Evolutionary conservation across 1,140 invertebrate genomes (phyloP), one percentile per base, ranked within the genome.

Genomic region (Apis florea): DNA sequence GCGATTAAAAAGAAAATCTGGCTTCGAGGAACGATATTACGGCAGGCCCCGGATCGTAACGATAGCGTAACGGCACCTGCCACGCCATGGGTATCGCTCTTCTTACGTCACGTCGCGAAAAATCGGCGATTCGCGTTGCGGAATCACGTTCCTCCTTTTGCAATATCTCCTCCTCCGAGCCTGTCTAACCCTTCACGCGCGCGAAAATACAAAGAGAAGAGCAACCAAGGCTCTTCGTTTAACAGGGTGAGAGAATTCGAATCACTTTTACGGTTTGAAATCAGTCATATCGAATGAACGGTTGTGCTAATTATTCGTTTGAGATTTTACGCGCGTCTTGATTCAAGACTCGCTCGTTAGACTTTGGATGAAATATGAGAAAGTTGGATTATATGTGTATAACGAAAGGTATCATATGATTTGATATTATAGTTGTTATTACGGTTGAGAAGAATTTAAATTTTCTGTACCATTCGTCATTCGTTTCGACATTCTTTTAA

Each of bases 81-180:
- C 49, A 69, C 83, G 61, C 61, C 54, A 59, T 19, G 6, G 19
- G 58, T 47, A 67, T 49, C 54, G 56, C 58, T 64, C 47, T 40
- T 80, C 78, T 85, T 82, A 51, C 83, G 71, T 84, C 83, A 73
- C 40, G 31, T 66, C 24, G 71, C 63, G 67, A 81, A 85, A 79
- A 82, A 77, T 85, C 72, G 63, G 63, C 68, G 59, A 26, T 71
- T 15, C 69, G 26, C 72, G 47, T 69, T 24, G 69, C 58, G 53
- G 47, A 86, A 86, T 56, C 11, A 13, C 19, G 13, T 19, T 40
- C 13, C 26, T 21, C 51, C 21, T 75, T 70, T 74, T 40, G 58
- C 75, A 79, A 84, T 47, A 31, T 12, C 59, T 59, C n/a, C n/a
- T 19, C 31, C 31, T 40, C 31, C 49, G 24, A 11, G 51, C 49